Evolutionary conservation across 2,113 vertebrate species (phyloP).

Genomic region (Plecturocebus donacophilus): DNA sequence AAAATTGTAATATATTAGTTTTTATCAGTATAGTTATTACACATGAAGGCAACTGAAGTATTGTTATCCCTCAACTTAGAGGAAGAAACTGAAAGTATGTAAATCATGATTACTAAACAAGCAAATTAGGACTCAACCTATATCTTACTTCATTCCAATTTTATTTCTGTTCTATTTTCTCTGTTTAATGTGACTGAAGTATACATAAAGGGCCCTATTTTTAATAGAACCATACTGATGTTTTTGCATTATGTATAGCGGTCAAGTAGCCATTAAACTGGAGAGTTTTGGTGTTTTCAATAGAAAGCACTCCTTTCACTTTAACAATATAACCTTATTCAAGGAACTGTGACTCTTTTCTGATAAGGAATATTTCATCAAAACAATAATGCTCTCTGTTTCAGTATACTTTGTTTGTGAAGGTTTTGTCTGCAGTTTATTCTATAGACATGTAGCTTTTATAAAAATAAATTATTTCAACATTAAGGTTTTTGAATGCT

Average conservation of each 20-base stretch:
- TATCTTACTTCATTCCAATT: neutral
- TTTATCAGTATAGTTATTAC: neutral
- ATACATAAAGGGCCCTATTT: neutral
- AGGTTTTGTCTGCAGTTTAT: constrained; percentile 8
- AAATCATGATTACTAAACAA: neutral
- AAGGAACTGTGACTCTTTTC: neutral
- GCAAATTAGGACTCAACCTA: neutral
- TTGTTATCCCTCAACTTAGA: neutral
- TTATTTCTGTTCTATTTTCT: neutral
- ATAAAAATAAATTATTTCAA: constrained; percentile 45
- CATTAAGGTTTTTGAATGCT: constrained; percentile 2
- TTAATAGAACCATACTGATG: neutral
- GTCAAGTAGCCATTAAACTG: neutral
- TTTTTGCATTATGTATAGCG: neutral
- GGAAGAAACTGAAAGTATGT: neutral
- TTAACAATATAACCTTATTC: neutral
- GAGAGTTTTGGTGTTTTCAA: neutral
- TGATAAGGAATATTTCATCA: constrained; percentile 24
- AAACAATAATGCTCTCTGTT: neutral
- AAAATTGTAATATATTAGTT: neutral
- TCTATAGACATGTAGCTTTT: neutral
- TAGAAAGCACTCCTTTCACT: neutral
- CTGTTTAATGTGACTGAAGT: neutral
- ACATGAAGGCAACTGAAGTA: neutral
- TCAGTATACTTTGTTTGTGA: neutral